phyloP scores from a whole-genome alignment of 2,113 vertebrate genomes.

The Sinocyclocheilus anshuiensis region DNA sequence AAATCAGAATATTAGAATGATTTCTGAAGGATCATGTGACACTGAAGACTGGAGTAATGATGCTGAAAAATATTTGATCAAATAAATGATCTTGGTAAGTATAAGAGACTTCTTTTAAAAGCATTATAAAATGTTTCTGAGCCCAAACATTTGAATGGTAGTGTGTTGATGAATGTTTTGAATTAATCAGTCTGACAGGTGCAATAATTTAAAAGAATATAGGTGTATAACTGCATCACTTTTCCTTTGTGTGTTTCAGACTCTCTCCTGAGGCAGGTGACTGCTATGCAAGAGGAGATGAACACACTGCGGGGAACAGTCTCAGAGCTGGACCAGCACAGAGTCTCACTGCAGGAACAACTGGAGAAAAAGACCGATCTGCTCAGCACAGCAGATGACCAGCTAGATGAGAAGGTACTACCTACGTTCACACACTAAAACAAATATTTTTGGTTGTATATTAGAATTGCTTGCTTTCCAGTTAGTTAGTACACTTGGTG shows the following conservation, averaged over 20 bases:
- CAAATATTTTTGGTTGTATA: background rate
- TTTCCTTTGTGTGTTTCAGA: constrained; percentile 64
- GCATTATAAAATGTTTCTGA: background rate
- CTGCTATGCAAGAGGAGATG: constrained; percentile 73
- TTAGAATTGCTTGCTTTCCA: background rate
- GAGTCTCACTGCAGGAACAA: constrained; percentile 72
- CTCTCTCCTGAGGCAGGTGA: constrained; percentile 73
- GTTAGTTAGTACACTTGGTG: background rate
- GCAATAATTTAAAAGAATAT: background rate
- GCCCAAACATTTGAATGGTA: background rate
- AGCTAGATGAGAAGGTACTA: constrained; percentile 64
- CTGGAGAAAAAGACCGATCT: constrained; percentile 76
- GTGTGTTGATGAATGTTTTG: background rate
- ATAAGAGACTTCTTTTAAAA: background rate
- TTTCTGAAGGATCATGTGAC: background rate
- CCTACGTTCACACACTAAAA: background rate
- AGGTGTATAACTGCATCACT: background rate
- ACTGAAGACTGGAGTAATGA: background rate
- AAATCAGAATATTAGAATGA: too few relatives aligned
- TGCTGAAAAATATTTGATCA: background rate
- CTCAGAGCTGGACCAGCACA: constrained; percentile 72
- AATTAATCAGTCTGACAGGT: background rate
- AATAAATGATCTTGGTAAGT: background rate
- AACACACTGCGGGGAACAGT: constrained; percentile 70
- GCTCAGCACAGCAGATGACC: constrained; percentile 72